Evolutionary conservation across 2,888 invertebrate genomes (phyloP).

Genomic region (Psylliodes chrysocephalus): DNA sequence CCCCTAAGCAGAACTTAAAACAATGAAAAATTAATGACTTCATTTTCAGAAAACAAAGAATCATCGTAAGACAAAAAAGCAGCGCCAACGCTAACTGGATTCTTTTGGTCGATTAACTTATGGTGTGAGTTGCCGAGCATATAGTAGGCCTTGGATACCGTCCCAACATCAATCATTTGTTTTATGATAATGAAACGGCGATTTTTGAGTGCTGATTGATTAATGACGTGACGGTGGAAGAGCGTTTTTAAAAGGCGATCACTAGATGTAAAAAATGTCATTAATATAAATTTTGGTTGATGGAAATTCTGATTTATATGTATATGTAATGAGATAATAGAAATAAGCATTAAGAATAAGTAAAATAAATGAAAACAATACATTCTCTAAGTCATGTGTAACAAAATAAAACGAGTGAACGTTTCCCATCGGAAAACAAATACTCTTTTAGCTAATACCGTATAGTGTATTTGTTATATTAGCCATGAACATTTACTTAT

Average conservation of each 20-base stretch:
- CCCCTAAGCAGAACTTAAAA: background rate
- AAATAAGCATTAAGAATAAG: too few relatives aligned
- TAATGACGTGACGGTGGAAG: constrained; percentile 22
- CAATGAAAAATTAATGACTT: constrained; percentile 9
- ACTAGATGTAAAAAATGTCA: constrained; percentile 38
- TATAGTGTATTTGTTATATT: too few relatives aligned
- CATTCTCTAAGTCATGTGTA: too few relatives aligned
- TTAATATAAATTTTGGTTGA: constrained; percentile 33
- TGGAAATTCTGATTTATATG: too few relatives aligned
- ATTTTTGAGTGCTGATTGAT: constrained; percentile 50
- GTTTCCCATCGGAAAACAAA: too few relatives aligned
- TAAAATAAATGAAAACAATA: too few relatives aligned
- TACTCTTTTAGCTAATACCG: too few relatives aligned
- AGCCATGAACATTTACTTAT: too few relatives aligned
- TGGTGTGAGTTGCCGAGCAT: constrained; percentile 55
- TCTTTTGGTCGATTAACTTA: constrained; percentile 58
- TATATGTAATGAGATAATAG: too few relatives aligned
- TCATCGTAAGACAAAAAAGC: constrained; percentile 19
- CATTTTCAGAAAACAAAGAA: constrained; percentile 15
- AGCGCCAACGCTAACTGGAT: constrained; percentile 39
- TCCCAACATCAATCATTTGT: constrained; percentile 55
- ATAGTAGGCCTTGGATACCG: constrained; percentile 43
- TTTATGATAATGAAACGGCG: constrained; percentile 56
- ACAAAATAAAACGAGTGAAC: too few relatives aligned
- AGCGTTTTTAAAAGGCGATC: constrained; percentile 44